These are phyloP conservation scores for Trachelipus rathkii DNA, from an alignment of 1,140 invertebrate species.

Conservation along the genomic window DNA sequence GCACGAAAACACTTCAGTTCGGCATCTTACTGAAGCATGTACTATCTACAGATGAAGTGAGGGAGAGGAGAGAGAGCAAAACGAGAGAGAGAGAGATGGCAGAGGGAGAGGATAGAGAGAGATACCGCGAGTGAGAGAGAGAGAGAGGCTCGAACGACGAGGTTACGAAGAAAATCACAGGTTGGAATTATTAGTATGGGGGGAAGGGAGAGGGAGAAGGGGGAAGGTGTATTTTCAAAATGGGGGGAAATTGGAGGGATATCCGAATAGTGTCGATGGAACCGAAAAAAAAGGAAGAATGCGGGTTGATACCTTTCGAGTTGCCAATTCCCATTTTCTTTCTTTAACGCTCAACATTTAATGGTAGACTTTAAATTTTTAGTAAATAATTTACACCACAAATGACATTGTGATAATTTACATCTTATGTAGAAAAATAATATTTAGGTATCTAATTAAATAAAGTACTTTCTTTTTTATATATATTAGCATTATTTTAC, in stretches of 20 bases:
- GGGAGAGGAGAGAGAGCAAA: not conserved
- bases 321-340: not conserved
- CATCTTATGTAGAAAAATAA: too few relatives aligned
- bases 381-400: too few relatives aligned
- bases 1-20: not conserved
- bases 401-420: too few relatives aligned
- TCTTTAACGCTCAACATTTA: not conserved
- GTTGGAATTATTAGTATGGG: not conserved
- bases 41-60: not conserved
- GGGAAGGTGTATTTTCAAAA: not conserved
- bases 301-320: not conserved
- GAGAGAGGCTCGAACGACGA: too few relatives aligned
- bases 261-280: not conserved
- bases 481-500: too few relatives aligned
- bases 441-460: too few relatives aligned
- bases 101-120: too few relatives aligned
- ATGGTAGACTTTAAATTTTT: too few relatives aligned
- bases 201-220: not conserved
- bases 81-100: not conserved
- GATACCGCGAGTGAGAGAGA: too few relatives aligned
- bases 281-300: not conserved
- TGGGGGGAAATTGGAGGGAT: not conserved
- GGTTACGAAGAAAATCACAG: too few relatives aligned
- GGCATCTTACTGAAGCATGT: slow-evolving; percentile 1
- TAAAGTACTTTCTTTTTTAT: too few relatives aligned